Percentiles rank a stretch among this genome's conserved stretches.
phyloP scores from a whole-genome alignment of 2,113 vertebrate species.

The Bujurquina vittata region DNA sequence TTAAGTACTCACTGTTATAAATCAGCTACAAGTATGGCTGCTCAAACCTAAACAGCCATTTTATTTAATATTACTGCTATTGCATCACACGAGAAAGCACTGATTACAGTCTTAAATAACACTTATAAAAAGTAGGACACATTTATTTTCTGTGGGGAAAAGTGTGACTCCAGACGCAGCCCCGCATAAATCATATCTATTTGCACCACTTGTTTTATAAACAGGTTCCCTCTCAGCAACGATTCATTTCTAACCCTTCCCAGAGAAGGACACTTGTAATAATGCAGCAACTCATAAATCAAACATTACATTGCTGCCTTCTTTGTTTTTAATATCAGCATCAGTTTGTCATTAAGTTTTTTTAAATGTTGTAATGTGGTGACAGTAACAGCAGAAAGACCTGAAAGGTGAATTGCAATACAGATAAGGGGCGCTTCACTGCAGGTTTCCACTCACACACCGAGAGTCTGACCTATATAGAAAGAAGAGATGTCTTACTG shows the following conservation, averaged over 20 bases:
- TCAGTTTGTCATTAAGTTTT: background rate
- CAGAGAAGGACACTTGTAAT: conserved; percentile 8
- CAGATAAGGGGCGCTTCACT: background rate
- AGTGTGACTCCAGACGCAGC: background rate
- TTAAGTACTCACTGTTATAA: conserved; percentile 33
- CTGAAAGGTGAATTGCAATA: background rate
- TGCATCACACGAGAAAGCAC: conserved; percentile 9
- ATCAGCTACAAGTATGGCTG: conserved; percentile 14
- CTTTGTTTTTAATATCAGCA: background rate
- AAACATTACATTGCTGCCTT: background rate
- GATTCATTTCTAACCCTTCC: background rate
- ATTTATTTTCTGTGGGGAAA: background rate
- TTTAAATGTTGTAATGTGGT: conserved; percentile 5
- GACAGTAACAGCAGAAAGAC: background rate
- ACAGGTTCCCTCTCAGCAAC: background rate
- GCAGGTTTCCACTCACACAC: background rate
- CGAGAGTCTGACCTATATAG: background rate
- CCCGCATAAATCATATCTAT: background rate
- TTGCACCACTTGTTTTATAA: background rate
- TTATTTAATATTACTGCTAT: background rate
- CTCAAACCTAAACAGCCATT: conserved; percentile 5
- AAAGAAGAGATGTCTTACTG: background rate
- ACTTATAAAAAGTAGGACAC: background rate
- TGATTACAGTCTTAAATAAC: conserved; percentile 1
- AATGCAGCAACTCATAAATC: conserved; percentile 17